Conservation (phyloP, 2,113 vertebrate species). For the Muscicapa adusta region DNA sequence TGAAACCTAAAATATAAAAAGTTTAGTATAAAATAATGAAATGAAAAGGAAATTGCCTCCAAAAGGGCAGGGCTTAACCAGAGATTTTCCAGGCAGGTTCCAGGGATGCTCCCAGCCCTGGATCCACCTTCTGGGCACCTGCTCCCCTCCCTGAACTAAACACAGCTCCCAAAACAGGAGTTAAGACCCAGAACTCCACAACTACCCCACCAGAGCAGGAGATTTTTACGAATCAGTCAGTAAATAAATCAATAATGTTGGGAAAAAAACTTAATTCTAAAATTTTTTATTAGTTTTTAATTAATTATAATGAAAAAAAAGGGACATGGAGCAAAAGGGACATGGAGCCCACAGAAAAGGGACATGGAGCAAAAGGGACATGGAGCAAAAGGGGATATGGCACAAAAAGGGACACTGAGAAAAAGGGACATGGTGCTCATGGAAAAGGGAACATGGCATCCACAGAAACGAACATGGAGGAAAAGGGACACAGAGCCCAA, state of each 20-base stretch:
- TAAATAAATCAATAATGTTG: fast-evolving
- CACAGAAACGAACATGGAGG: no score
- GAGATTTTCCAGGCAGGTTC: neutral
- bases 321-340: neutral
- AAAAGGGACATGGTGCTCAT: neutral
- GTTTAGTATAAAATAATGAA: neutral
- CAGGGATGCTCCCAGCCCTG: neutral
- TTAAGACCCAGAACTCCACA: fast-evolving
- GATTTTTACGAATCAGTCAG: no score
- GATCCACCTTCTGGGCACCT: fast-evolving
- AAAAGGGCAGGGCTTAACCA: neutral
- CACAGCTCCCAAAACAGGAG: no score
- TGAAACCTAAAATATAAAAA: neutral
- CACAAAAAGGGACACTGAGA: neutral
- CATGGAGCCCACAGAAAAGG: neutral
- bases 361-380: neutral
- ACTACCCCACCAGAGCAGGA: fast-evolving
- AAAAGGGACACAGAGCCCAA: neutral
- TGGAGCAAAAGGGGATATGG: neutral
- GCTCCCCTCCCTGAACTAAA: fast-evolving
- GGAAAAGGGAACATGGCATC: no score
- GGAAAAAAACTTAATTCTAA: fast-evolving
- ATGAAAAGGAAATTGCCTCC: neutral
- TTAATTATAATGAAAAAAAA: neutral
- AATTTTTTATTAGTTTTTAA: neutral